Base-by-base conservation (phyloP, 2,113 vertebrate genomes). In the Malaclemys terrapin region DNA sequence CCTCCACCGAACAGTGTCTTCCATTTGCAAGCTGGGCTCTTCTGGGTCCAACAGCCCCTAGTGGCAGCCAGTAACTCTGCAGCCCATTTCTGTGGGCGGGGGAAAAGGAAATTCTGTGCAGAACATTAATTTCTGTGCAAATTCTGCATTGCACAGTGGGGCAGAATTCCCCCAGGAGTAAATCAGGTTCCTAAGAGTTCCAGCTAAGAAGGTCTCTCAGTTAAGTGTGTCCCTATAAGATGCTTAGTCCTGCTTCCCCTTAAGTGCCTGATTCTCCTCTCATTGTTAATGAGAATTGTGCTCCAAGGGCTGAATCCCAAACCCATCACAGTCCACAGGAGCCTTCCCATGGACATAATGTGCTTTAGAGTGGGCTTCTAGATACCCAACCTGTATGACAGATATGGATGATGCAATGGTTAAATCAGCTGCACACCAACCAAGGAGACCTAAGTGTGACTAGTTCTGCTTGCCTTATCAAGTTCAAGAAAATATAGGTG, bases 381-480 rank as follows among this genome's bases (percentile, higher is more conserved):
- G 85, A 92, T 92, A 85, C 87, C 57, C 85, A 42, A 42, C 42
- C 75, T 57, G 16, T 20, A 54, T 31, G 45, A 42, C 20, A 54
- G 90, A 97, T 50, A 42, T 57, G 93, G 94, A 57, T 8, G 25
- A 79, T 59, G 69, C 93, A 87, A 91, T 86, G 87, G 92, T 79
- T 91, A 92, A 93, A 91, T 93, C 94, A 65, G 47, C 85, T 81
- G 65, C 57, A 20, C 78, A 49, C 83, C 91, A 96, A n/a, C 5
- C 47, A 96, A 96, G 65, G 91, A 97, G 91, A 65, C 47, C 75
- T 95, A 93, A 95, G 89, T 91, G 65, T 79, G 93, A 89, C 87
- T 88, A 91, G 92, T 96, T 97, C 84, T 89, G 87, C 89, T 93
- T 97, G 96, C 95, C 96, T 93, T 53, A 84, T 88, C 94, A 92